These are phyloP conservation scores for Phytoseiulus persimilis DNA, from an alignment of 2,888 invertebrate species.

Conservation along the genomic window DNA sequence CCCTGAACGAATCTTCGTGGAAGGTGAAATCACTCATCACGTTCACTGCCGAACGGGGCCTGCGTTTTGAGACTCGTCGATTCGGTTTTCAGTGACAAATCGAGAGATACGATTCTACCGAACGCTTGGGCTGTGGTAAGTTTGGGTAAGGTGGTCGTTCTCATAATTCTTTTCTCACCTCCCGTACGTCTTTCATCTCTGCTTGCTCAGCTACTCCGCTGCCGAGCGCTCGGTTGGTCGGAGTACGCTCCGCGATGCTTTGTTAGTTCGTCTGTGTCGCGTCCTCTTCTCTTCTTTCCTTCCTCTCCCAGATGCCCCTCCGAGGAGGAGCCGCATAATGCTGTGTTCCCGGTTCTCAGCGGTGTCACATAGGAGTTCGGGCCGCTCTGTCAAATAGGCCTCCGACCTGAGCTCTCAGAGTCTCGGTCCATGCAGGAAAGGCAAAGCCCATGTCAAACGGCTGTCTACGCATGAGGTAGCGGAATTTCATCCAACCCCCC, in stretches of 20 bases:
- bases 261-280: neutral
- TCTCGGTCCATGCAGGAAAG: no score
- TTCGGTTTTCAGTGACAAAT: no score
- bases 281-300: neutral
- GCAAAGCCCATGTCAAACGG: no score
- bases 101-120: no score
- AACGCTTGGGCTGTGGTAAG: neutral
- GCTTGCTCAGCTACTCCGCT: neutral
- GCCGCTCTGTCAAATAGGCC: neutral
- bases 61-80: no score
- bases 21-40: no score
- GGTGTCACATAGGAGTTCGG: neutral
- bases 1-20: no score
- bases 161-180: conserved; percentile 37
- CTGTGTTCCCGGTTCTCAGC: neutral
- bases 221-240: neutral
- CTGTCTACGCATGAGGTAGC: no score
- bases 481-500: no score
- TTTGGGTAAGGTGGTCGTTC: neutral
- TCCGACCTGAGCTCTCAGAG: no score
- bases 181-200: neutral
- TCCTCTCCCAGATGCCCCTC: neutral
- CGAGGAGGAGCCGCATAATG: conserved; percentile 5
- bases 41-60: no score
- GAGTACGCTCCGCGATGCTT: neutral